Base-by-base conservation (phyloP, 2,888 invertebrate species). In the Portevinia maculata region DNA sequence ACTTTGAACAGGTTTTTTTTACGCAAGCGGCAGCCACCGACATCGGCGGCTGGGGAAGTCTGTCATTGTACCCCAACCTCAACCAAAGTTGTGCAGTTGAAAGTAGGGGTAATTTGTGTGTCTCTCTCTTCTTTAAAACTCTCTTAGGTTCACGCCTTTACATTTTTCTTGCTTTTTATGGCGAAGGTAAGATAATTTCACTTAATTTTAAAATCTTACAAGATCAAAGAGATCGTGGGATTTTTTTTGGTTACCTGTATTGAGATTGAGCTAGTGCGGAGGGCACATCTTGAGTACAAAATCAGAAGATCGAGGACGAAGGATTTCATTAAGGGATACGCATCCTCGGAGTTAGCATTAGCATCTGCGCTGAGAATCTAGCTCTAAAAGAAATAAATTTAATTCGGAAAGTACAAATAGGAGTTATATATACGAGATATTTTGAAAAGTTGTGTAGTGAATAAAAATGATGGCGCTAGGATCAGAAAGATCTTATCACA, bases 311-410 rank as follows among this genome's bases (percentile, higher is more conserved):
- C 50, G 67, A 83, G 78, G 83, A 78, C 83, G 89, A 90, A 90
- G 89, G 90, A 90, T 89, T 89, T 89, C 90, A 89, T 89, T 89
- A 87, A 87, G 87, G 86, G 86, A 86, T 85, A 86, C 88, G 86
- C 87, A 87, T 86, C 88, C 88, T 86, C 84, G 84, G 86, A 87
- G 87, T 85, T 83, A 88, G 85, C 85, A 86, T 85, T 83, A 88
- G 85, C 85, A 86, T 81, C 83, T 59, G 19, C 59, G 46, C 65
- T 55, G 30, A 67, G 55, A 62, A 64, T 52, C 48, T 32, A 62
- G 41, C 44, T 64, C 15, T 53, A 17, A 41, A 28, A 15, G 19
- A 21, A 52, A 39, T 34, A 24, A 41, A 11, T 0, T 7, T 24
- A 55, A 64, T 44, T 17, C 39, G n/a, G 17, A 73, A 24, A 60